A percentile compares a stretch with the other conserved stretches of the same genome.
phyloP scores from a whole-genome alignment of 2,888 invertebrate species.

The Papilio elwesi region DNA sequence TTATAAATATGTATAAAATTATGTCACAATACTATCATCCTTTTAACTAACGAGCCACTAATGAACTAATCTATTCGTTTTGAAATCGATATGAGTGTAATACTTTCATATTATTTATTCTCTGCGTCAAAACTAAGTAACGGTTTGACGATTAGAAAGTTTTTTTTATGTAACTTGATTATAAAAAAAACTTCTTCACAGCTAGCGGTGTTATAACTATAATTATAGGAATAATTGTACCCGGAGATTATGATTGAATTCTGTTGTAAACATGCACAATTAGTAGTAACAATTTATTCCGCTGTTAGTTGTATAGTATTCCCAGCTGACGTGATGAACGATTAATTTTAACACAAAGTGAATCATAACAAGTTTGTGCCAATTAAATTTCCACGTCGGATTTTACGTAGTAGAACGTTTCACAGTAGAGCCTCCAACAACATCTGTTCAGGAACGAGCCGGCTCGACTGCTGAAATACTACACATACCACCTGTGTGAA shows the following conservation, averaged over 20 bases:
- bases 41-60: background rate
- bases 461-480: too few relatives aligned
- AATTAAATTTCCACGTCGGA: too few relatives aligned
- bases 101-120: background rate
- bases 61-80: background rate
- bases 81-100: background rate
- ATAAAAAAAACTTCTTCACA: background rate
- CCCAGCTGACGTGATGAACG: too few relatives aligned
- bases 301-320: too few relatives aligned
- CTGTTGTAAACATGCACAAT: background rate
- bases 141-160: slow-evolving; percentile 5
- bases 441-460: too few relatives aligned
- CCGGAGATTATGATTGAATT: background rate
- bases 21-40: background rate
- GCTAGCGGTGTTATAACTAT: slow-evolving; percentile 3
- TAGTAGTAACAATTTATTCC: too few relatives aligned
- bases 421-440: too few relatives aligned
- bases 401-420: too few relatives aligned
- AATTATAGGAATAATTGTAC: background rate
- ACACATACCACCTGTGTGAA: too few relatives aligned
- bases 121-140: background rate
- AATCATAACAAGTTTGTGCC: too few relatives aligned
- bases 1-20: too few relatives aligned
- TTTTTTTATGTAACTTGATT: slow-evolving; percentile 11
- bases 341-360: too few relatives aligned